Base-by-base conservation (phyloP, 2,888 invertebrate species). In the Synergus itoensis region DNA sequence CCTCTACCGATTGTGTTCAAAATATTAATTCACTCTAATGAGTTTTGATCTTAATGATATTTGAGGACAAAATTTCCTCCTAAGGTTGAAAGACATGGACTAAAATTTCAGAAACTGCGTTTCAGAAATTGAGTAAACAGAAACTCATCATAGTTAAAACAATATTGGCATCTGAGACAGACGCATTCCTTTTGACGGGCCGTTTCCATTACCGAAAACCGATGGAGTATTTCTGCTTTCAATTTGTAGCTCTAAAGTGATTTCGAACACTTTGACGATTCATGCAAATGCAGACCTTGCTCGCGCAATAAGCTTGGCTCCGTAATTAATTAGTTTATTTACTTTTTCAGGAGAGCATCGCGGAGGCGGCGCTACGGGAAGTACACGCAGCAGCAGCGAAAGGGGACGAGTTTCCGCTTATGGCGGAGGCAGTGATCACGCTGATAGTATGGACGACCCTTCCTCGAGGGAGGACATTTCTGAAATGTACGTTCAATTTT, bases 391-490 rank as follows among this genome's bases (percentile, higher is more conserved):
- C 81, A 89, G 87, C 85, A 87, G 87, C 85, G 92, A 92, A 82
- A 88, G 90, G 85, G 90, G 91, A 86, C 90, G 92, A 83, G 86
- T 89, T 88, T 89, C 89, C 85, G 89, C 87, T 86, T 90, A 90
- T 84, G 84, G 86, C 82, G 87, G 88, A 82, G 84, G 83, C 76
- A 85, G 87, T 79, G 92, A 91, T 88, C 90, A 91, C 89, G 87
- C 87, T 81, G 90, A 91, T 85, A 90, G 84, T 82, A 89, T 90
- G 89, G 92, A 92, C 84, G 90, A 91, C 85, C 92, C 91, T 83
- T 90, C 91, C 57, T 90, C 91, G 65, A 88, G 90, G 84, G 92
- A 92, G 87, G 92, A 92, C 85, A 90, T 92, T 82, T 90, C 91
- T 62, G 92, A 92, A 89, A 92, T 92, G 92, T 92, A 90, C 79